Conservation (phyloP, 1,140 invertebrate genomes). For the Scylla paramamosain region DNA sequence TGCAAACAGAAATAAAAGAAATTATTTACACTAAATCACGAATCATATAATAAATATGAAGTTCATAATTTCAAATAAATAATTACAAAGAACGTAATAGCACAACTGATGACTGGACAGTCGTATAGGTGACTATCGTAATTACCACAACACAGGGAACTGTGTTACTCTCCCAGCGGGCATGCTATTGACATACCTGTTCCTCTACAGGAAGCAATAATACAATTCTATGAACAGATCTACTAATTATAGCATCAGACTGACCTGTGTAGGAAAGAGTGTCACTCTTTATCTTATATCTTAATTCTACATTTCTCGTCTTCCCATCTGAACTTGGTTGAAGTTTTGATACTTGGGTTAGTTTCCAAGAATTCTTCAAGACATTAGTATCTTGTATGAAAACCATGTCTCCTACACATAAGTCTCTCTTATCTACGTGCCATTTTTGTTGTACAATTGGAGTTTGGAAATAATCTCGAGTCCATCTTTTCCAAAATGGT, state of each 20-base stretch:
- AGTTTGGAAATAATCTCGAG: conserved; percentile 1
- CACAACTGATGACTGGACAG: too few species aligned
- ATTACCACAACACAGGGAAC: not conserved
- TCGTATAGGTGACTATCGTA: too few species aligned
- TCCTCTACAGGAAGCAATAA: not conserved
- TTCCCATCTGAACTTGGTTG: conserved; percentile 36
- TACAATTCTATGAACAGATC: conserved; percentile 16
- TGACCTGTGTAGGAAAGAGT: conserved; percentile 21
- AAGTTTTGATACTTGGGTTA: not conserved
- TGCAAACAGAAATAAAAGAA: too few species aligned
- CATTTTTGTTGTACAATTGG: conserved; percentile 32
- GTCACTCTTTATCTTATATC: conserved; percentile 41
- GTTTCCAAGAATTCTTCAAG: conserved; percentile 28
- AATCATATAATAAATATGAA: too few species aligned
- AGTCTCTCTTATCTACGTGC: conserved; percentile 29
- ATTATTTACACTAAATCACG: too few species aligned
- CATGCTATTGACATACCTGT: not conserved
- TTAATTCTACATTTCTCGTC: conserved; percentile 8
- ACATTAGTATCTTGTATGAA: conserved; percentile 1
- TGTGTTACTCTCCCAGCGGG: not conserved
- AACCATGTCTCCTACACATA: conserved; percentile 23
- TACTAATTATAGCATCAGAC: not conserved
- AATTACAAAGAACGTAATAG: too few species aligned
- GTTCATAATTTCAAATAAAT: too few species aligned
- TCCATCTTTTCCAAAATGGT: conserved; percentile 36